phyloP scores from a whole-genome alignment of 2,888 invertebrate species.

The Lycocerus yunnanus region DNA sequence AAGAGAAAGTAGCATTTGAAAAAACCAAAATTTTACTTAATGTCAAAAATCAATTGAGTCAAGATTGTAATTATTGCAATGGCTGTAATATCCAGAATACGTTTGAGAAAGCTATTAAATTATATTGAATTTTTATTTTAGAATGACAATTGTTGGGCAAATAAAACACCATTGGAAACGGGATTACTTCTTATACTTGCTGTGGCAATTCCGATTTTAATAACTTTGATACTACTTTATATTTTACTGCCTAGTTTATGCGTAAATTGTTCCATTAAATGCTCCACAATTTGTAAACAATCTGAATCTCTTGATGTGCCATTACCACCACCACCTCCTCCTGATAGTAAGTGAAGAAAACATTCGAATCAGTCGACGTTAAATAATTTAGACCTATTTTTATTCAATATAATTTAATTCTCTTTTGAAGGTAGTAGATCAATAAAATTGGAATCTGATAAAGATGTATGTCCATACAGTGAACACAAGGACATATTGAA shows the following conservation, averaged over 20 bases:
- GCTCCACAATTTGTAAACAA: background rate
- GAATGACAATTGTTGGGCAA: constrained; percentile 14
- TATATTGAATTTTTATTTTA: background rate
- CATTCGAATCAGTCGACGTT: too few species aligned
- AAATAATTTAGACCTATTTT: too few species aligned
- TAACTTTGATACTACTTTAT: background rate
- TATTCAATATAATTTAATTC: too few species aligned
- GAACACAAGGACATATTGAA: background rate
- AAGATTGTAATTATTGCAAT: background rate
- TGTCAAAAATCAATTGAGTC: background rate
- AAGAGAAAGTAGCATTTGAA: too few species aligned
- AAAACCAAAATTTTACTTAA: background rate
- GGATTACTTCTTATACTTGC: constrained; percentile 14
- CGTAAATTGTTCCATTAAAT: background rate
- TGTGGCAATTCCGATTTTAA: constrained; percentile 9
- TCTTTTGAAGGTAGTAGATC: background rate
- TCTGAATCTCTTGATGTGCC: background rate
- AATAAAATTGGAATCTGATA: background rate
- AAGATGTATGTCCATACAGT: background rate
- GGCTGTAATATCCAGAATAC: background rate
- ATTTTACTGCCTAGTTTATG: background rate
- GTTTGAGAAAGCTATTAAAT: background rate
- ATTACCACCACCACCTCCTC: background rate
- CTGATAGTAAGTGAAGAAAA: background rate
- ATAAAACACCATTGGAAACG: constrained; percentile 17